A percentile compares a stretch with the other conserved stretches of the same genome.
Evolutionary conservation across 2,113 vertebrate species (phyloP).

Genomic region (Malurus cyaneus): DNA sequence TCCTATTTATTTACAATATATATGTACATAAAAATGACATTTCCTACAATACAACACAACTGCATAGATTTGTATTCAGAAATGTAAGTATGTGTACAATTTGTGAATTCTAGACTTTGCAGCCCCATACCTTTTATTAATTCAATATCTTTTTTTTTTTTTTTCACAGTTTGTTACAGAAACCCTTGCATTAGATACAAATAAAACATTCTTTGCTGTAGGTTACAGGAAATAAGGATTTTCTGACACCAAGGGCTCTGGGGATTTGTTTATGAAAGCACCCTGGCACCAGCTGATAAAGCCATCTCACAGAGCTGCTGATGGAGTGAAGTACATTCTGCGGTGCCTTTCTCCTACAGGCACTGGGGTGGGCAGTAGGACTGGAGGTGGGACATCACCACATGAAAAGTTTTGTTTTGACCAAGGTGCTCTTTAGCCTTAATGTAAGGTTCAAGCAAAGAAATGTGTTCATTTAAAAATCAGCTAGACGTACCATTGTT

Average conservation of each 20-base stretch:
- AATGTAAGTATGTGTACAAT: slow-evolving; percentile 57
- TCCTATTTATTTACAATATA: slow-evolving; percentile 82
- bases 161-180: slow-evolving; percentile 63
- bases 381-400: slow-evolving; percentile 28
- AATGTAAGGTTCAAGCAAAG: slow-evolving; percentile 67
- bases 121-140: slow-evolving; percentile 53
- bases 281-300: slow-evolving; percentile 5
- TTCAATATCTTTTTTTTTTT: slow-evolving; percentile 12
- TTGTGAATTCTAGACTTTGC: slow-evolving; percentile 38
- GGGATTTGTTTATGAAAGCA: background rate
- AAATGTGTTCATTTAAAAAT: background rate
- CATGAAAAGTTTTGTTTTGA: background rate
- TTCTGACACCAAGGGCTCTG: slow-evolving; percentile 13
- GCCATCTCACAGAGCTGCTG: slow-evolving; percentile 16
- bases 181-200: slow-evolving; percentile 60
- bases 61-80: slow-evolving; percentile 78
- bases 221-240: slow-evolving; percentile 38
- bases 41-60: slow-evolving; percentile 73
- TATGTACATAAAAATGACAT: slow-evolving; percentile 73
- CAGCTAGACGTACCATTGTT: slow-evolving; percentile 8
- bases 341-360: slow-evolving; percentile 38
- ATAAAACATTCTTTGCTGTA: slow-evolving; percentile 51
- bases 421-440: slow-evolving; percentile 57
- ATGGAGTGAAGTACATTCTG: slow-evolving; percentile 37
- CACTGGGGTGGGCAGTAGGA: slow-evolving; percentile 1